Evolutionary conservation across 2,797 vertebrate genomes (phyloP).

Genomic region (Natrix natrix): DNA sequence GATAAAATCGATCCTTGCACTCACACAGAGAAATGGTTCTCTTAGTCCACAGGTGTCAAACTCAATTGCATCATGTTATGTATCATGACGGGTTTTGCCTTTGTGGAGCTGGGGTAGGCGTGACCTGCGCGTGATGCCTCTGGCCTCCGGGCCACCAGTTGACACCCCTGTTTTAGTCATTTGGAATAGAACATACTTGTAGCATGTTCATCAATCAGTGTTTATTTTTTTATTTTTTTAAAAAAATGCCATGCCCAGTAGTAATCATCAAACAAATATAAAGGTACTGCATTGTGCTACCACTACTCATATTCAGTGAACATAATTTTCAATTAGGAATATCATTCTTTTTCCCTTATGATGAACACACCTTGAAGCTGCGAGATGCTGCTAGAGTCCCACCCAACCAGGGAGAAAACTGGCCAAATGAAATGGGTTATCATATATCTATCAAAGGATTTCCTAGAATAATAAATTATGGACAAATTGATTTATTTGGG

Average conservation of each 20-base stretch:
- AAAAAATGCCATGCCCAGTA: constrained; percentile 38
- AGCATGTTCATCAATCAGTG: constrained; percentile 15
- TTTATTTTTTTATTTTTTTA: not conserved
- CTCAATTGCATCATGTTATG: rapidly evolving
- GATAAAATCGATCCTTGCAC: constrained; percentile 21
- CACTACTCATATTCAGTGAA: constrained; percentile 26
- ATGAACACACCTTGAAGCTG: not conserved
- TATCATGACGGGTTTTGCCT: no score
- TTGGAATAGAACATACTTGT: constrained; percentile 37
- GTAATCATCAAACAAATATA: constrained; percentile 37
- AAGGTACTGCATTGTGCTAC: constrained; percentile 37
- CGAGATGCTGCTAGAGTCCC: not conserved
- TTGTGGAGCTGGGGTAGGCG: no score
- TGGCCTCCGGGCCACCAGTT: no score
- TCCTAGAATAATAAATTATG: not conserved
- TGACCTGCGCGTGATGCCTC: no score
- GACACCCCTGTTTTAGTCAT: constrained; percentile 5
- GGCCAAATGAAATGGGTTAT: not conserved
- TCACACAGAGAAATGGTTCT: constrained; percentile 41
- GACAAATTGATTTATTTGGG: not conserved
- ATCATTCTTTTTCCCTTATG: not conserved
- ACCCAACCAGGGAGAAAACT: not conserved
- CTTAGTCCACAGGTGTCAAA: not conserved
- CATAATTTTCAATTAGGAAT: constrained; percentile 36
- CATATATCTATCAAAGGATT: not conserved